Percentiles rank a stretch among this genome's conserved stretches.
phyloP scores from a whole-genome alignment of 2,888 invertebrate species.

The Habrosyne pyritoides region DNA sequence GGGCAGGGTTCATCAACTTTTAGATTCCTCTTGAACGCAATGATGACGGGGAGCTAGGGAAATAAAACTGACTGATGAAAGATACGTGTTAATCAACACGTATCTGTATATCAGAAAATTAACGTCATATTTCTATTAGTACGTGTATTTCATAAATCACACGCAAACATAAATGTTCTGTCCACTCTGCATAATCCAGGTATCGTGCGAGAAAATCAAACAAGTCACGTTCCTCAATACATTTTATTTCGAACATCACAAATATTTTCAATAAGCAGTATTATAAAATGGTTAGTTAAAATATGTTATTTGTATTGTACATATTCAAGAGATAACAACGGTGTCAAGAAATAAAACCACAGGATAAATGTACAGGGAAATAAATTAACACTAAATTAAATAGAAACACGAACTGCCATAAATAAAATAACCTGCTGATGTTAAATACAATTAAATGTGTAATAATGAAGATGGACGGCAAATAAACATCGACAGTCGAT shows the following conservation, averaged over 20 bases:
- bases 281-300: constrained; percentile 34
- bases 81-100: too few relatives aligned
- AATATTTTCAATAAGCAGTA: constrained; percentile 60
- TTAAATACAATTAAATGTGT: background rate
- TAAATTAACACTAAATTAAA: background rate
- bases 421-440: background rate
- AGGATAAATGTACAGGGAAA: background rate
- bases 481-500: background rate
- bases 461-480: background rate
- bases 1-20: too few relatives aligned
- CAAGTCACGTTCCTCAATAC: constrained; percentile 33
- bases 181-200: background rate
- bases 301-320: constrained; percentile 1
- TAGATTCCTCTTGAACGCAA: too few relatives aligned
- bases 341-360: constrained; percentile 10
- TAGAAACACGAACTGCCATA: background rate
- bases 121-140: too few relatives aligned
- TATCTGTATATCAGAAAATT: too few relatives aligned
- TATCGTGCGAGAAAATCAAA: constrained; percentile 13
- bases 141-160: background rate
- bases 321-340: constrained; percentile 8
- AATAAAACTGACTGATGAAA: too few relatives aligned
- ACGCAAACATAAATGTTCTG: background rate
- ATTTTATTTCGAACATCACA: constrained; percentile 72
- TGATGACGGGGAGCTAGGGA: too few relatives aligned